Percentiles rank a stretch among this genome's conserved stretches.
Evolutionary conservation across 2,797 vertebrate genomes (phyloP).

Genomic region (Sciurus vulgaris): DNA sequence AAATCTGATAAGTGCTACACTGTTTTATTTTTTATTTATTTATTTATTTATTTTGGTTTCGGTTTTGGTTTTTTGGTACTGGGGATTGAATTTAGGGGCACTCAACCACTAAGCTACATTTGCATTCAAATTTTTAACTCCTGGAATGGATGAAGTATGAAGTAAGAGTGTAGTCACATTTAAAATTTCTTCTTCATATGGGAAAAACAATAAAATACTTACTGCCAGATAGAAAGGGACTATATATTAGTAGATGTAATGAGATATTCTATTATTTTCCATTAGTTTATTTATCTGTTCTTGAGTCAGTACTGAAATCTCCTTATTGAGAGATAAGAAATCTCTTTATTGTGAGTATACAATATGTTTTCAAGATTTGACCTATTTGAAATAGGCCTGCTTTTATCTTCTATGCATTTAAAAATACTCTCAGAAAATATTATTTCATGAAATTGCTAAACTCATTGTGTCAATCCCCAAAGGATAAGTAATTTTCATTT

Average conservation of each 20-base stretch:
- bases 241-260: background rate
- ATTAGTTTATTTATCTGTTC: background rate
- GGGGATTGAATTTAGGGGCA: no score
- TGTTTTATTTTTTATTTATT: background rate
- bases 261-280: background rate
- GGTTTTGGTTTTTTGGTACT: no score
- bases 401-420: slow-evolving; percentile 19
- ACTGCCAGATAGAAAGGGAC: background rate
- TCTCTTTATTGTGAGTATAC: background rate
- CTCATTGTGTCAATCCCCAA: background rate
- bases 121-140: background rate
- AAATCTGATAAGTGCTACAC: background rate
- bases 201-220: background rate
- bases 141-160: background rate
- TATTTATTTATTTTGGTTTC: no score
- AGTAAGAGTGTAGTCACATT: background rate
- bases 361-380: background rate
- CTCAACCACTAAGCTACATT: background rate
- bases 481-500: background rate
- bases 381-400: background rate
- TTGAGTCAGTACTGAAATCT: background rate
- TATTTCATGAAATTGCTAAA: background rate
- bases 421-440: background rate
- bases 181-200: background rate
- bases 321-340: background rate